A percentile compares a stretch with the other conserved stretches of the same genome.
Evolutionary conservation across 1,140 invertebrate genomes (phyloP).

Genomic region (Zaprionus davidi): DNA sequence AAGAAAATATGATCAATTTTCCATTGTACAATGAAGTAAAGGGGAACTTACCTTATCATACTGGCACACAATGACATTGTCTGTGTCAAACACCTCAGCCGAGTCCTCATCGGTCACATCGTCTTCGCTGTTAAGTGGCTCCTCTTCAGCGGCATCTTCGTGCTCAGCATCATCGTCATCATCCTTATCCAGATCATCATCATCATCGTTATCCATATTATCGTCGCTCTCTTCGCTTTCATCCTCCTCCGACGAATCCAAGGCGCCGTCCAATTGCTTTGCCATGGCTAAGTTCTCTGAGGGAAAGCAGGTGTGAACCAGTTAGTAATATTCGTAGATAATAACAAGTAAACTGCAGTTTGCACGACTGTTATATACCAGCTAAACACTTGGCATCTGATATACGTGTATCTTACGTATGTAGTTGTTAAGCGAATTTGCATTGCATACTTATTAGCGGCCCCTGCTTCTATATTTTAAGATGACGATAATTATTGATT

Average conservation of each 20-base stretch:
- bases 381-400: too few relatives aligned
- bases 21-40: too few relatives aligned
- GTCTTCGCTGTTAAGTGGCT: conserved; percentile 97
- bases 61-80: conserved; percentile 99
- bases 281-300: conserved; percentile 72
- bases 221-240: conserved; percentile 89
- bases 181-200: conserved; percentile 91
- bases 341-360: too few relatives aligned
- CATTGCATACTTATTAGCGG: too few relatives aligned
- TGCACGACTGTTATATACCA: too few relatives aligned
- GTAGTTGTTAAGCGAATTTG: too few relatives aligned
- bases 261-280: conserved; percentile 88
- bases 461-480: too few relatives aligned
- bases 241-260: conserved; percentile 91
- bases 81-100: conserved; percentile 97
- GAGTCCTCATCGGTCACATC: conserved; percentile 99
- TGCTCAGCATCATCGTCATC: conserved; percentile 90
- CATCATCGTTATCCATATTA: conserved; percentile 88
- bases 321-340: neutral
- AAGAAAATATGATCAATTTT: neutral
- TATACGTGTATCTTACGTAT: too few relatives aligned
- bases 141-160: conserved; percentile 92
- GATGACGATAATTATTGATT: too few relatives aligned
- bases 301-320: neutral
- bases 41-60: conserved; percentile 94